These are phyloP conservation scores for Chloebia gouldiae DNA, from an alignment of 2,113 vertebrate species.

Conservation along the genomic window DNA sequence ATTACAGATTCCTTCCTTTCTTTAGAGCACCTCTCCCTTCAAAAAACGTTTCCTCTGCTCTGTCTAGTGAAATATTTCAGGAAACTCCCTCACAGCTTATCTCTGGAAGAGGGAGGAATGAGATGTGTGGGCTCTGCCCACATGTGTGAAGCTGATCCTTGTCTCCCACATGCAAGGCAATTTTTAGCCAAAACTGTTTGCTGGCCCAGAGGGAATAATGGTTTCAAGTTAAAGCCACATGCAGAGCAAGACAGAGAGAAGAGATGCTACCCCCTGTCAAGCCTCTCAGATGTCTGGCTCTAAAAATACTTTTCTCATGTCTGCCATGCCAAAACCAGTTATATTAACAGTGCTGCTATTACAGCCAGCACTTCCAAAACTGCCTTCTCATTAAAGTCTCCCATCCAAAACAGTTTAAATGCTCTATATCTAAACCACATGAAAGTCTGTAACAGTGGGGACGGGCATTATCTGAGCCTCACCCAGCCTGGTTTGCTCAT, in stretches of 20 bases:
- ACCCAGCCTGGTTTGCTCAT: background rate
- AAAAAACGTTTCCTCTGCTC: background rate
- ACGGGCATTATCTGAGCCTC: background rate
- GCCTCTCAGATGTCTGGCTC: constrained; percentile 35
- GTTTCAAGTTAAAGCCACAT: constrained; percentile 4
- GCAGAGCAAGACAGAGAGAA: background rate
- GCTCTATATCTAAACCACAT: background rate
- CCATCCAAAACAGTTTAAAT: background rate
- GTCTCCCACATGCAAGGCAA: background rate
- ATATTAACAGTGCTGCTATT: background rate
- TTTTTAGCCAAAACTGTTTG: constrained; percentile 11
- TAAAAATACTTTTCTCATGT: constrained; percentile 16
- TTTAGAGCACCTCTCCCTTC: background rate
- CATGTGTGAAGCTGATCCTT: background rate
- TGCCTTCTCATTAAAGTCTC: background rate
- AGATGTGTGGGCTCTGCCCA: background rate
- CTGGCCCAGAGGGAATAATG: background rate
- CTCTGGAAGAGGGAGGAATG: background rate
- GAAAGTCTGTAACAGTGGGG: background rate
- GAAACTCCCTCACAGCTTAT: background rate
- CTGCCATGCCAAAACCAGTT: background rate
- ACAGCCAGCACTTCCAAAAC: background rate
- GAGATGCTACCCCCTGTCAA: background rate
- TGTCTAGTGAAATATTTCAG: background rate
- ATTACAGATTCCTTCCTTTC: background rate